Base-by-base conservation (phyloP, 2,797 vertebrate species). In the Poecilia picta region DNA sequence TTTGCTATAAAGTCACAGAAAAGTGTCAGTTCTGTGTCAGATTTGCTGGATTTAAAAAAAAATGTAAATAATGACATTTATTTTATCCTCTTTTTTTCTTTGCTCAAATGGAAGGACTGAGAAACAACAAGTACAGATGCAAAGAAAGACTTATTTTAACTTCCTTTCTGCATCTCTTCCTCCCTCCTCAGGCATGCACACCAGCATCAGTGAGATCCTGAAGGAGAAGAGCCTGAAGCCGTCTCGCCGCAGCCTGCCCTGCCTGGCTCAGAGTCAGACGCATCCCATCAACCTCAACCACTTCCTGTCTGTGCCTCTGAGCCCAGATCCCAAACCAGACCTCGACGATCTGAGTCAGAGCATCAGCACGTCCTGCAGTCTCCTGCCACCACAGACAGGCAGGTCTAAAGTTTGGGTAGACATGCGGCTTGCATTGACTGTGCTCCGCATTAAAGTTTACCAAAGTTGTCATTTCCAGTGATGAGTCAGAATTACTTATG, bases 121-220 rank as follows among this genome's bases (percentile, higher is more conserved):
- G 23, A 51, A 46, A 72, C 28, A 47, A 12, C 45, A 20, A 31
- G 33, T 3, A 36, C 33, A 66, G 18, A 23, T 66, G 3, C 18
- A 20, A 39, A n/a, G 66, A 43, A n/a, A 45, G 41, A 71, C 12
- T 45, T 46, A 71, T 45, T 71, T 71, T 71, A 49, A 53, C 11
- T 46, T 46, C 49, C 11, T 51, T 36, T 68, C 43, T 55, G 10
- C 80, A 72, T 75, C 49, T 36, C 43, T 36, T 39, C 73, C 1
- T 72, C 83, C 79, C 1, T 76, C 84, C 77, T 72, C 91, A 99
- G 98, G 98, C 81, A 98, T 99, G 98, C 98, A 98, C 90, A 96
- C 96, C 79, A 99, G 97, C 94, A 98, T 98, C 95, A 99, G 98
- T 36, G 98, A 98, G 92, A 98, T 97, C 68, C 95, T 97, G 87